A percentile compares a stretch with the other conserved stretches of the same genome.
Evolutionary conservation across 2,797 vertebrate species (phyloP).

Genomic region (Melanotaenia parkinsoni): DNA sequence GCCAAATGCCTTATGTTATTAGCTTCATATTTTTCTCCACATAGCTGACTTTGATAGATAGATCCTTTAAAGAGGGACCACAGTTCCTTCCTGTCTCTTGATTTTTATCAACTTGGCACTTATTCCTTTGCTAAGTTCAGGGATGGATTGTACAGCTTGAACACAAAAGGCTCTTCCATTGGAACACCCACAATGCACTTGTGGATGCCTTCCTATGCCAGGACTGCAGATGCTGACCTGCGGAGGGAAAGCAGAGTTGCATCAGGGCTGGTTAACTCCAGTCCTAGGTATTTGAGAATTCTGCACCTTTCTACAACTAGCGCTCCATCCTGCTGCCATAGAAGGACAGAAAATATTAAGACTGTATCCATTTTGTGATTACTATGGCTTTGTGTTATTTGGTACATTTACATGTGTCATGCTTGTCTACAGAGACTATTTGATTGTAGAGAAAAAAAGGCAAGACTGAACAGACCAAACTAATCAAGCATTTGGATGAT

Average conservation of each 20-base stretch:
- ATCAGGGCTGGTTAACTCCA: slow-evolving; percentile 37
- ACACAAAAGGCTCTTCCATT: slow-evolving; percentile 81
- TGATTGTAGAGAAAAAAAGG: slow-evolving; percentile 48
- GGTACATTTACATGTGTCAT: slow-evolving; percentile 61
- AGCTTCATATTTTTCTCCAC: slow-evolving; percentile 61
- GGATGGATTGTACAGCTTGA: slow-evolving; percentile 76
- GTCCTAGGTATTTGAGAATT: slow-evolving; percentile 34
- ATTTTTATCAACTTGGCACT: slow-evolving; percentile 59
- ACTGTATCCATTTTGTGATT: slow-evolving; percentile 71
- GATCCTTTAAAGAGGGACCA: slow-evolving; percentile 48
- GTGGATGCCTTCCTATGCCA: slow-evolving; percentile 70
- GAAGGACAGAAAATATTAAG: slow-evolving; percentile 61
- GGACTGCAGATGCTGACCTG: slow-evolving; percentile 62
- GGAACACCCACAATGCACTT: slow-evolving; percentile 78
- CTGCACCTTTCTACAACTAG: slow-evolving; percentile 31
- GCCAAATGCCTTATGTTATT: slow-evolving; percentile 74
- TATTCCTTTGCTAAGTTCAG: slow-evolving; percentile 78
- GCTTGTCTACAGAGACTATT: slow-evolving; percentile 63
- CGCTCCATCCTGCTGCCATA: slow-evolving; percentile 57
- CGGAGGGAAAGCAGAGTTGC: slow-evolving; percentile 55
- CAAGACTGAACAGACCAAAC: slow-evolving; percentile 71
- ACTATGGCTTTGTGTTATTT: slow-evolving; percentile 69
- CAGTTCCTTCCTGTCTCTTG: slow-evolving; percentile 24
- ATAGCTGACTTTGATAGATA: slow-evolving; percentile 54
- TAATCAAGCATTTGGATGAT: slow-evolving; percentile 76